Base-by-base conservation (phyloP, 2,888 invertebrate genomes). In the Empis stercorea region DNA sequence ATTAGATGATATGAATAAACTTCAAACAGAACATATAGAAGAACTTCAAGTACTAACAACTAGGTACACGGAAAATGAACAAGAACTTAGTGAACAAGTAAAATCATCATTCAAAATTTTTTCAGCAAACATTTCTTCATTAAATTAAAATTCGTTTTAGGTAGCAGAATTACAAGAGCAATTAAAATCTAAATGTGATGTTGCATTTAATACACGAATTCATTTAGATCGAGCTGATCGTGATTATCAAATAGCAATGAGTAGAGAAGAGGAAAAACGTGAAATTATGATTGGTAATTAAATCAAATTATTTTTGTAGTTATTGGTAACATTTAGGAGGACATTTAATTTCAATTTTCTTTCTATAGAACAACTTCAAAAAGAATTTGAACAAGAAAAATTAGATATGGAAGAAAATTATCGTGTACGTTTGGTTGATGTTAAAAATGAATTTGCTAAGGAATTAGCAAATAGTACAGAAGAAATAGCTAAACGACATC, bases 331-430 rank as follows among this genome's bases (percentile, higher is more conserved):
- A n/a, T n/a, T n/a, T n/a, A n/a, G n/a, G n/a, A n/a, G n/a, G n/a
- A n/a, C n/a, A 20, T 44, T 32, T 7, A 13, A 13, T 32, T 32
- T n/a, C n/a, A n/a, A n/a, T n/a, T n/a, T n/a, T n/a, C n/a, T n/a
- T n/a, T n/a, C n/a, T n/a, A n/a, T 36, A 58, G 60, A 57, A 50
- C 54, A 57, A 30, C 57, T 69, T 15, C 60, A 60, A 17, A 53
- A 61, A 47, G 84, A 86, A 59, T 72, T 84, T 44, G 71, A 86
- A 42, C 72, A 79, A 55, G 74, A 84, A 47, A 72, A 86, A 62
- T 79, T 81, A 60, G 83, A 83, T 65, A 77, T 84, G 47, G 85
- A 84, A 59, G 80, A 82, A 65, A 74, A 74, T 9, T 83, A 86
- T 63, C 80, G 82, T 42, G 83, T 83, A 51, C 78, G 81, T 16